phyloP scores from a whole-genome alignment of 2,888 invertebrate species.

The Synanthedon myopaeformis region DNA sequence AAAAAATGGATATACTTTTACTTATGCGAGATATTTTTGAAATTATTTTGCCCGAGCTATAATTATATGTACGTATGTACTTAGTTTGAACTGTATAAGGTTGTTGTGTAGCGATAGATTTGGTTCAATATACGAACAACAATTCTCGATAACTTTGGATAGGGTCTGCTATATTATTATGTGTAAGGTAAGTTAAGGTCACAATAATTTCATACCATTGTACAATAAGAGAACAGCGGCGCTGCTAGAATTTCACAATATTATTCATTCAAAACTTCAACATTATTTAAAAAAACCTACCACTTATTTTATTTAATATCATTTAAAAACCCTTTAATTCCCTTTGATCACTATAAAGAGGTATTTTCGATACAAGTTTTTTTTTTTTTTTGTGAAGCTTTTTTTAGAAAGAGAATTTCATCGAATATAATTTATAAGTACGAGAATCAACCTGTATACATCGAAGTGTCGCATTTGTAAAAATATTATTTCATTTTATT shows the following conservation, averaged over 20 bases:
- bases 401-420: slow-evolving; percentile 22
- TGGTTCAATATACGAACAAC: slow-evolving; percentile 22
- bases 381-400: slow-evolving; percentile 17
- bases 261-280: slow-evolving; percentile 41
- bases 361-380: slow-evolving; percentile 58
- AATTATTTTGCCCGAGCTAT: too few species aligned
- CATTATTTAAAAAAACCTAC: slow-evolving; percentile 59
- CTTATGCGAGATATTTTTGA: too few species aligned
- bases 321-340: slow-evolving; percentile 61
- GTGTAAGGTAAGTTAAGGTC: background rate
- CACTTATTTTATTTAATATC: slow-evolving; percentile 44
- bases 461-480: slow-evolving; percentile 10
- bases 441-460: slow-evolving; percentile 6
- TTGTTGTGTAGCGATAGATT: slow-evolving; percentile 16
- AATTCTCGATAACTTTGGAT: slow-evolving; percentile 36
- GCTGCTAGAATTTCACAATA: background rate
- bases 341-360: slow-evolving; percentile 65
- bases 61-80: too few species aligned
- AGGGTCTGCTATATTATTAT: slow-evolving; percentile 20
- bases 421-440: slow-evolving; percentile 37
- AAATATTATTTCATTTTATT: slow-evolving; percentile 12
- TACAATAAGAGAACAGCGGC: slow-evolving; percentile 1
- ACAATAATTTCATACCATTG: slow-evolving; percentile 2
- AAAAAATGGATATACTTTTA: too few species aligned
- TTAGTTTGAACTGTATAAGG: slow-evolving; percentile 4